These are phyloP conservation scores for Nasonia giraulti DNA, from an alignment of 1,140 invertebrate species.

Conservation along the genomic window DNA sequence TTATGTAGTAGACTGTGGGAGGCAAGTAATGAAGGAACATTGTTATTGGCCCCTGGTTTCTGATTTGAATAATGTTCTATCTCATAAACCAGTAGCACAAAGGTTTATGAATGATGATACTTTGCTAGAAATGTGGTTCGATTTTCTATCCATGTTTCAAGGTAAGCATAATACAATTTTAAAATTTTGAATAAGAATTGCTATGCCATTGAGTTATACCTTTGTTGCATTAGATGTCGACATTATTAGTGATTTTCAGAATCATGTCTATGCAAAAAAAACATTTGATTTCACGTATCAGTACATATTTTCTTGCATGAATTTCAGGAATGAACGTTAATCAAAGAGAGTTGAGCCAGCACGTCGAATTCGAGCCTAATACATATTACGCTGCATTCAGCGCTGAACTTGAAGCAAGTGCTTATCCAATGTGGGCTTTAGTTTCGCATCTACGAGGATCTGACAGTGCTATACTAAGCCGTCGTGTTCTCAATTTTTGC, in stretches of 20 bases:
- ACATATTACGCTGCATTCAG: constrained; percentile 98
- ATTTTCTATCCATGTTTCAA: constrained; percentile 95
- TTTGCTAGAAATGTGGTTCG: constrained; percentile 95
- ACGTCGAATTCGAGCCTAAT: constrained; percentile 97
- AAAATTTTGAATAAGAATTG: too few relatives aligned
- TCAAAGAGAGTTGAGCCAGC: constrained; percentile 88
- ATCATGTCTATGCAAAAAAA: too few relatives aligned
- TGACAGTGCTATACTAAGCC: constrained; percentile 82
- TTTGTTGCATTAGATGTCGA: not conserved
- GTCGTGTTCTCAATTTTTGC: constrained; percentile 84
- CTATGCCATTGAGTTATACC: too few relatives aligned
- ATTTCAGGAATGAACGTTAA: constrained; percentile 94
- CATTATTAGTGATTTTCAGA: not conserved
- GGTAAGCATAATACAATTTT: constrained; percentile 73
- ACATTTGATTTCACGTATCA: too few relatives aligned
- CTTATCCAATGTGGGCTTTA: constrained; percentile 97
- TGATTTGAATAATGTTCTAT: constrained; percentile 97
- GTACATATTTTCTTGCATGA: constrained; percentile 35
- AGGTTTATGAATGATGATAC: constrained; percentile 91
- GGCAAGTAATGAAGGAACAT: constrained; percentile 96
- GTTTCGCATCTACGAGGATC: constrained; percentile 89
- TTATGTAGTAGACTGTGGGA: constrained; percentile 93
- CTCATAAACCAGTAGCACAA: constrained; percentile 91
- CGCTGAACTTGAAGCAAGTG: constrained; percentile 95
- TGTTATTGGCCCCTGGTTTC: constrained; percentile 98